Evolutionary conservation across 1,140 invertebrate genomes (phyloP).

Genomic region (Zophobas morio): DNA sequence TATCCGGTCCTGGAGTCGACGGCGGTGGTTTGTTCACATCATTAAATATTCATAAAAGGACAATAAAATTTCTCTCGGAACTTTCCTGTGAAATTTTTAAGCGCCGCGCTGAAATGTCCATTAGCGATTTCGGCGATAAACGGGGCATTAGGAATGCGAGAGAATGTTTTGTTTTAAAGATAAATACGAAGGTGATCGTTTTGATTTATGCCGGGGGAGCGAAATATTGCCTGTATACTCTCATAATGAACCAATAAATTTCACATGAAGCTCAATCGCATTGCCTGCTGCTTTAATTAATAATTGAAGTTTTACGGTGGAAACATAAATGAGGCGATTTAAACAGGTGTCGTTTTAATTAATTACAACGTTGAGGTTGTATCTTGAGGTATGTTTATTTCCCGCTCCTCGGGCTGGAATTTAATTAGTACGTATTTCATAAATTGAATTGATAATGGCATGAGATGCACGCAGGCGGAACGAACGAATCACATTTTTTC

Average conservation of each 20-base stretch:
- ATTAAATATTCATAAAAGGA: constrained; percentile 15
- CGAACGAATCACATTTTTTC: too few relatives aligned
- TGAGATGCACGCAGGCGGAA: not conserved
- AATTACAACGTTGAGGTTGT: constrained; percentile 18
- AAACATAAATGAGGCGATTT: constrained; percentile 27
- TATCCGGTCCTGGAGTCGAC: constrained; percentile 6
- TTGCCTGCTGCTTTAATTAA: constrained; percentile 37
- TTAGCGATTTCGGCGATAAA: not conserved
- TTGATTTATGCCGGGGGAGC: not conserved
- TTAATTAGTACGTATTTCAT: constrained; percentile 18
- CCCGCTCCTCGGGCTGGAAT: constrained; percentile 18
- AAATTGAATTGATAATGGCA: not conserved
- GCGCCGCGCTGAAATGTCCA: constrained; percentile 1
- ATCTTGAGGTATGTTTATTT: constrained; percentile 14
- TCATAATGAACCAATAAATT: constrained; percentile 41
- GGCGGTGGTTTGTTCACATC: not conserved
- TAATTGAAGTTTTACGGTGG: constrained; percentile 33
- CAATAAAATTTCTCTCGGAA: not conserved
- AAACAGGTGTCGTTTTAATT: constrained; percentile 36
- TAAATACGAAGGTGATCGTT: constrained; percentile 18
- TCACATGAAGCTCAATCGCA: constrained; percentile 7
- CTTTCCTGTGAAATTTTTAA: not conserved
- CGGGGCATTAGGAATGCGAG: not conserved
- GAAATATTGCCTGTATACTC: constrained; percentile 12
- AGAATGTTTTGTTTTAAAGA: constrained; percentile 10